Base-by-base conservation (phyloP, 2,888 invertebrate species). In the Theretra japonica region DNA sequence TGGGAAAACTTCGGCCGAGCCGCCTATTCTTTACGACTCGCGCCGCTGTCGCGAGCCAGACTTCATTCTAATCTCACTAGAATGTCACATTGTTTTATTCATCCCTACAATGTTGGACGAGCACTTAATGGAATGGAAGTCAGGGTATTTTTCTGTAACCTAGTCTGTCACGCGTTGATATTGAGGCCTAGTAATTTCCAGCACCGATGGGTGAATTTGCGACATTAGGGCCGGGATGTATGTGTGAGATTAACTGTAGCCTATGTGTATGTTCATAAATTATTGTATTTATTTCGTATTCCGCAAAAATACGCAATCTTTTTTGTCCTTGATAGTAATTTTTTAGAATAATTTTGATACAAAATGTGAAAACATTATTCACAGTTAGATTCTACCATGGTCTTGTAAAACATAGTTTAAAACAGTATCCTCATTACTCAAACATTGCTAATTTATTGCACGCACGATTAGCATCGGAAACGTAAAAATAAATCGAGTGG, bases 21-120 rank as follows among this genome's bases (percentile, higher is more conserved):
- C 86, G 89, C 88, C 91, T 90, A 92, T 93, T 91, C 91, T 93
- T 94, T 93, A 94, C 92, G 92, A 90, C 85, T 89, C 88, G 87
- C 90, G 88, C 86, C 80, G 80, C 83, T 84, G 87, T 85, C 83
- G 83, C 82, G 77, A 76, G 80, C 81, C 83, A 81, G 83, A 78
- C 74, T 80, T 78, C 78, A 75, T 75, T 80, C 80, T 80, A 83
- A 85, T 83, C 80, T 81, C 48, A 62, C 60, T 50, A 62, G 50
- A 70, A 62, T 25, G 56, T 48, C 56, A 71, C 33, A 41, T 71
- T 65, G 62, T 71, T 62, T 48, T 53, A 71, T 65, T 65, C 56
- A 21, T 56, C 56, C 21, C 30, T 30, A 30, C 21, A 21, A 25
- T 59, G 59, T 41, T 62, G 62, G 33, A 62, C 41, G 30, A 62